Evolutionary conservation across 2,113 vertebrate species (phyloP), one percentile per base, ranked within the genome.

Genomic region (Vidua macroura): DNA sequence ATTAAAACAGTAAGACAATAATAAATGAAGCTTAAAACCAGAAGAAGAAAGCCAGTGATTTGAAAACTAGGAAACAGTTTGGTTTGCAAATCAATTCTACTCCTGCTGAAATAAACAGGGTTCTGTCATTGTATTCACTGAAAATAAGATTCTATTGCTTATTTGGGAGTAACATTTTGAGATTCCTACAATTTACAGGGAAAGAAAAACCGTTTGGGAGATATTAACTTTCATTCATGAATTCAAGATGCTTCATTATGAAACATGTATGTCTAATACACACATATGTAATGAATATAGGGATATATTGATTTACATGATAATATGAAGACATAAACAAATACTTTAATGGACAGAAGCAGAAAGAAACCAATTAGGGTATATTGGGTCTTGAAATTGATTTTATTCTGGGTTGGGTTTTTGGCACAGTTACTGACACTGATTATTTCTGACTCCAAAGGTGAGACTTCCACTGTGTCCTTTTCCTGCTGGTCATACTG

Each of bases 231-330:
- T 67, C 33, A 35, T 82, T 22, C 22, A 48, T 35, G 6, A 80
- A 69, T 52, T 86, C 64, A 72, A 72, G 22, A 59, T 46, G 17
- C 13, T 63, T 87, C 18, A 30, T 52, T 72, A 86, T 56, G 41
- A 88, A 76, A 59, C 27, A 30, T 0, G 0, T 30, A 15, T 28
- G 0, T 7, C 5, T 55, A 7, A 68, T 19, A 67, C 8, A 51
- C 0, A 0, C 7, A 1, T 21, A 18, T 23, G 3, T 23, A 13
- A 39, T 3, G 39, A 11, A 73, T 12, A 64, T 12, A 30, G 20
- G 15, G 27, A 15, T 13, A 60, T 8, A n/a, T 18, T 51, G 15
- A 76, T 55, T 64, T 4, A 4, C 3, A 19, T 51, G 14, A 37
- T 11, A 56, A 46, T 30, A 55, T 18, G 18, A 46, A 86, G 51